Evolutionary conservation across 2,797 vertebrate genomes (phyloP), one percentile per base, ranked within the genome.

Genomic region (Coccyzus lansbergi): DNA sequence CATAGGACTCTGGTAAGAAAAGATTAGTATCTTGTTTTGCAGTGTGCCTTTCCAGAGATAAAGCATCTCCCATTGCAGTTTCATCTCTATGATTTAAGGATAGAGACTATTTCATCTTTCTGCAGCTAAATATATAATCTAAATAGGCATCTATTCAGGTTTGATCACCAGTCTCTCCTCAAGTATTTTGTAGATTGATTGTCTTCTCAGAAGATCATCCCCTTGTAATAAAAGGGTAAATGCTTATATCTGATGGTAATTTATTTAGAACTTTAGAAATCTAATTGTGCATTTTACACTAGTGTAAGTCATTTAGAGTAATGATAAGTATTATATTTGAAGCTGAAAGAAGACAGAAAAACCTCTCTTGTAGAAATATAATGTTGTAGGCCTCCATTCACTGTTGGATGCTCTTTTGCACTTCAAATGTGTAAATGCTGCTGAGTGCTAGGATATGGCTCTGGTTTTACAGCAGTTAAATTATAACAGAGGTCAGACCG

Each of bases 371-470:
- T 4, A 78, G 38, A 83, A 86, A 90, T 75, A 58, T 86, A 36
- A 58, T 74, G 13, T 67, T 85, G 29, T 86, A 51, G 58, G 28
- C 38, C 20, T 86, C 60, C 87, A 2, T 69, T 92, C 79, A 44
- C 42, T 91, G 34, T 38, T 79, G 56, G 60, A 77, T 93, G 60
- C 68, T 92, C 78, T 87, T 95, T 63, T 90, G 75, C 67, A 72
- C 83, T 79, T 96, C 59, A 84, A 86, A 84, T 31, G 9, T 88
- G 88, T 93, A 92, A 94, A 88, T 86, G 74, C 74, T 85, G 88
- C 58, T n/a, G 74, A 56, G 31, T 82, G 63, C 70, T 76, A 38
- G 83, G 86, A 69, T 84, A 44, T 52, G 34, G 51, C 62, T 91
- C 62, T 89, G 62, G n/a, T 89, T 90, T 92, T 92, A 86, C 84